Evolutionary conservation across 1,140 invertebrate genomes (phyloP).

Genomic region (Brachionus plicatilis): DNA sequence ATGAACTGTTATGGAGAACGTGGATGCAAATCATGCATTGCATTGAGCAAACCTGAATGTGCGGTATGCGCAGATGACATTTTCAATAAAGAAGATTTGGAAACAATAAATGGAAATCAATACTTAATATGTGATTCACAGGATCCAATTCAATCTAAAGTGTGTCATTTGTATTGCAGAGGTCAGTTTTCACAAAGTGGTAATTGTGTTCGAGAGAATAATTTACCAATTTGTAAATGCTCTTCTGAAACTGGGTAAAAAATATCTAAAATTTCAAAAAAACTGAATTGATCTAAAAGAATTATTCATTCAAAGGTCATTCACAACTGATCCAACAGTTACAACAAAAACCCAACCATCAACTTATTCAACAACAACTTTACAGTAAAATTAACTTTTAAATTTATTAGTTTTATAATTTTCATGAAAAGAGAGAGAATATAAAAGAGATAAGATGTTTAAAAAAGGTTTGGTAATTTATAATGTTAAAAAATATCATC

Average conservation of each 20-base stretch:
- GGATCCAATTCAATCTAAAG: not conserved
- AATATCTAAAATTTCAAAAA: too few relatives aligned
- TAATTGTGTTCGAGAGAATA: not conserved
- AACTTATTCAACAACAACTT: too few relatives aligned
- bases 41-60: not conserved
- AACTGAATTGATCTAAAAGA: too few relatives aligned
- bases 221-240: not conserved
- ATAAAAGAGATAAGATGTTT: too few relatives aligned
- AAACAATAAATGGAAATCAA: not conserved
- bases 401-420: too few relatives aligned
- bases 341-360: too few relatives aligned
- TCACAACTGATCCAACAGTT: too few relatives aligned
- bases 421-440: too few relatives aligned
- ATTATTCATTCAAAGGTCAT: too few relatives aligned
- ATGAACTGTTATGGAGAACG: not conserved
- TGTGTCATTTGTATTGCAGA: not conserved
- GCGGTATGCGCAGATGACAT: not conserved
- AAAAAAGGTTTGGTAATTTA: too few relatives aligned
- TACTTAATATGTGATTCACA: not conserved
- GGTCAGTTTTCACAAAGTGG: not conserved
- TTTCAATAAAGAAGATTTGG: not conserved
- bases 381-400: too few relatives aligned
- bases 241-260: not conserved
- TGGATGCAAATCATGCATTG: not conserved
- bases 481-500: too few relatives aligned